Evolutionary conservation across 2,113 vertebrate genomes (phyloP), one percentile per base, ranked within the genome.

Genomic region (Shinisaurus crocodilurus): DNA sequence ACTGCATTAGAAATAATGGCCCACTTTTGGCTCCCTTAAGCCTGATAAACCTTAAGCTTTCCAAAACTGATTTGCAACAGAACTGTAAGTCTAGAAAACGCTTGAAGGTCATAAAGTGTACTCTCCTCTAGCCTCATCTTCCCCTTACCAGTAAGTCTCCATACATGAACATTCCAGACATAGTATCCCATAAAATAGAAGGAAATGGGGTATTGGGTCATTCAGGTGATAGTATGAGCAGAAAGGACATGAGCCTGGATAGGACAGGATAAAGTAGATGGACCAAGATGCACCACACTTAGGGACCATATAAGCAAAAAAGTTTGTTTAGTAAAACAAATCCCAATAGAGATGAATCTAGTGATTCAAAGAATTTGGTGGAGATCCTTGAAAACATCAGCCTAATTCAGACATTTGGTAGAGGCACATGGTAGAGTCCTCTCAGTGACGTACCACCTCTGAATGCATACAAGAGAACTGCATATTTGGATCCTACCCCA

Each of bases 1-100:
- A 95, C 89, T 93, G 96, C 0, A 84, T 97, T 96, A 97, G 96
- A 91, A 94, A 92, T 45, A 94, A 79, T 25, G 86, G 92, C 70
- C 27, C 48, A 60, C 5, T 77, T 75, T 60, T 3, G n/a, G 43
- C 10, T 74, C 29, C 82, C 90, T 6, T 86, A 82, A 72, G 20
- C 37, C 16, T 91, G 63, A 82, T 84, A 90, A 88, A 10, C 13
- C 65, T 74, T 0, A 0, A 69, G 79, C 54, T 57, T 37, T 54
- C 76, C 15, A 0, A 0, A 48, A 63, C 23, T 54, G 69, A 69
- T 45, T 40, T 79, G 27, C 27, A 69, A 70, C 45, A 77, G 27
- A 79, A 67, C 13, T 67, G 23, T 48, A 50, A 20, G 45, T 6
- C 63, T 76, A 34, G 40, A 48, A 72, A 63, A 76, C 40, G 9